Evolutionary conservation across 2,113 vertebrate species (phyloP), one percentile per base, ranked within the genome.

Genomic region (Saccopteryx leptura): DNA sequence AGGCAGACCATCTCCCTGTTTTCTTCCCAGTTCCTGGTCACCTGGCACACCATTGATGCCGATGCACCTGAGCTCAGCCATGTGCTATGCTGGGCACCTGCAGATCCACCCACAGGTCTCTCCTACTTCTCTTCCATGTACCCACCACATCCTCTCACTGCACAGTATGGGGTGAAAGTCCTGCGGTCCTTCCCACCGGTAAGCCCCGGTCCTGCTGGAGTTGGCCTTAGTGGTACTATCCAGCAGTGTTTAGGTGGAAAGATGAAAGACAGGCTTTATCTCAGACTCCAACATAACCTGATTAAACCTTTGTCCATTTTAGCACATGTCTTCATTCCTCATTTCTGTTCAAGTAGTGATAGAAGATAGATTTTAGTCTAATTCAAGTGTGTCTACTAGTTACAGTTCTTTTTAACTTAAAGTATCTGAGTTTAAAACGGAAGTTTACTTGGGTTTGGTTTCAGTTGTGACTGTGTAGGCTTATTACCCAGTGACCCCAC

Each of bases 71-170:
- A 99, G 97, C 98, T 99, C 94, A 99, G 99, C 97, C 99, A 99
- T 0, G 99, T 99, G 83, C 98, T 99, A 31, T 99, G 99, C 97
- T 99, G 99, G 99, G 99, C 99, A 0, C 99, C 99, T 0, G 99
- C 99, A 1, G 99, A 99, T 97, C 99, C 99, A 0, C 99, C 99
- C 12, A 99, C 99, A 0, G 99, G 99, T 86, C 99, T 99, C n/a
- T 99, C 99, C 60, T 99, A 99, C 98, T 99, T 99, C 98, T 99
- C 99, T 90, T 99, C 99, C 98, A 99, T 99, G 99, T 99, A 99
- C 86, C 99, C 99, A 0, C 99, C 99, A 5, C 99, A 99, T 97
- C 99, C 99, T 0, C 99, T 99, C 95, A 99, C 99, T 0, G 99
- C 99, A 0, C 99, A 99, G 96, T 99, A 99, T 0, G 99, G 99